Evolutionary conservation across 2,113 vertebrate genomes (phyloP).

Genomic region (Rana temporaria): DNA sequence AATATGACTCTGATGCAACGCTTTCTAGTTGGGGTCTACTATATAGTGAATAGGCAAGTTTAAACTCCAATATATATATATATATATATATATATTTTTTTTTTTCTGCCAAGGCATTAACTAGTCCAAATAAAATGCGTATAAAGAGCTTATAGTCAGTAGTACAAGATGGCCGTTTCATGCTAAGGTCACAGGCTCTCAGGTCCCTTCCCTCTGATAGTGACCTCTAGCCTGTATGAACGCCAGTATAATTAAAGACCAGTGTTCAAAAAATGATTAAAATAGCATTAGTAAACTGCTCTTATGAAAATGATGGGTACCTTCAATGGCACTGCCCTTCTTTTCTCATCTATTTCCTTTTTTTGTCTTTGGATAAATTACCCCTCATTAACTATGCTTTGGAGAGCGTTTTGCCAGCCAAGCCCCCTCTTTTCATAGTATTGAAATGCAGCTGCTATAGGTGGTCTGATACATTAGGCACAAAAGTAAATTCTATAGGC

Average conservation of each 20-base stretch:
- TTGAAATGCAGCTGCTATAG: slow-evolving; percentile 76
- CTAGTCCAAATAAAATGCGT: background rate
- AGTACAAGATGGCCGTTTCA: background rate
- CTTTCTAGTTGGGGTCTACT: too few relatives aligned
- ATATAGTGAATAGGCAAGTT: too few relatives aligned
- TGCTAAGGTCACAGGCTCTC: background rate
- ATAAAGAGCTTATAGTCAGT: background rate
- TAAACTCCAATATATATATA: too few relatives aligned
- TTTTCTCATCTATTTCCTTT: background rate
- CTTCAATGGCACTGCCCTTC: slow-evolving; percentile 15
- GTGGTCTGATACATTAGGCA: slow-evolving; percentile 76
- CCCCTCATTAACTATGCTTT: slow-evolving; percentile 69
- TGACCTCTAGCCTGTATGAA: background rate
- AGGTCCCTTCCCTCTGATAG: background rate
- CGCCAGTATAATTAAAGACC: background rate
- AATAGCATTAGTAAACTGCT: slow-evolving; percentile 9
- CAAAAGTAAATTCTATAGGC: slow-evolving; percentile 76
- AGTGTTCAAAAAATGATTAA: slow-evolving; percentile 8
- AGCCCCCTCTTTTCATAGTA: slow-evolving; percentile 66
- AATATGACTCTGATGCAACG: too few relatives aligned
- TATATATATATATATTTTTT: too few relatives aligned
- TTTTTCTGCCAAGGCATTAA: too few relatives aligned
- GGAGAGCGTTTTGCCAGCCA: slow-evolving; percentile 67
- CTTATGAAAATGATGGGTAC: slow-evolving; percentile 21
- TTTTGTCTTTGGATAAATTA: slow-evolving; percentile 45